Evolutionary conservation across 2,113 vertebrate species (phyloP), one percentile per base, ranked within the genome.

Genomic region (Solea senegalensis): DNA sequence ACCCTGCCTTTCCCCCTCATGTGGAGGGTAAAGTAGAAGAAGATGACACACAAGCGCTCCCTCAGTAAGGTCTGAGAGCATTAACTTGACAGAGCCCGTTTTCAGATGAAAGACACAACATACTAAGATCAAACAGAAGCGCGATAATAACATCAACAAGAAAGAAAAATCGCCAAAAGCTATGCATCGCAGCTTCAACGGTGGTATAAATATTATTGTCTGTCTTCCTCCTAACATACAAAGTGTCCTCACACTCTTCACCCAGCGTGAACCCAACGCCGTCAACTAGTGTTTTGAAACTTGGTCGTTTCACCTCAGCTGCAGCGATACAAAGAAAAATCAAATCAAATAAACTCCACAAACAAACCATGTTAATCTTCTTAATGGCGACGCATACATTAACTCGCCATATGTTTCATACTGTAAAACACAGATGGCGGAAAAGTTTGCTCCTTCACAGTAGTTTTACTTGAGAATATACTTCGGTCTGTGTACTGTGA

Each of bases 401-500:
- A 21, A 21, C n/a, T 26, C 48, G n/a, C 13, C 12, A 43, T 43
- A 43, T 61, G 60, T 27, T 58, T 54, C 16, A 54, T 14, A 53
- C n/a, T 60, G 57, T 52, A 45, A 48, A 65, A 49, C 56, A 53
- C 2, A 66, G 16, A 40, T 57, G 64, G 16, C 9, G 34, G 52
- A 64, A 67, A 66, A 54, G n/a, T 65, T 71, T 71, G 21, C 39
- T 11, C 7, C 8, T 7, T 27, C 3, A 55, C n/a, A 51, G 21
- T n/a, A 54, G 9, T 50, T 55, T 45, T 40, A 45, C 10, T 46
- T 26, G 11, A 49, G 46, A 9, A 8, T 49, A 40, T 66, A 46
- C 55, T 58, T 72, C 14, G 65, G 41, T 68, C 61, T 72, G 11
- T 68, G 49, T 70, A 70, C 55, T 70, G 52, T 8, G 28, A 11